Evolutionary conservation across 2,888 invertebrate genomes (phyloP).

Genomic region (Petrolisthes manimaculis): DNA sequence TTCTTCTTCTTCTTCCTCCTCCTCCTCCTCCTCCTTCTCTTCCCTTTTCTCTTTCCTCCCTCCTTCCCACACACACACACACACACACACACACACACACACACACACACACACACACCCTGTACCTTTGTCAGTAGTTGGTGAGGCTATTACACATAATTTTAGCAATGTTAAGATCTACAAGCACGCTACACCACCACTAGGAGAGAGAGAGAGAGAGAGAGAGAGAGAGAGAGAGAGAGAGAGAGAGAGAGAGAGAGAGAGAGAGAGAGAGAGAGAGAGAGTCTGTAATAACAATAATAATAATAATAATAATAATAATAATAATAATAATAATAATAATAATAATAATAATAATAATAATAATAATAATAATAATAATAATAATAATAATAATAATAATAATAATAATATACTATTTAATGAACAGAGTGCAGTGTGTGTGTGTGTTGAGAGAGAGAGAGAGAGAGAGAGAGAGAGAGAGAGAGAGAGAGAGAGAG

Average conservation of each 20-base stretch:
- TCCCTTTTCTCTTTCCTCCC: not conserved
- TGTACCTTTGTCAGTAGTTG: no score
- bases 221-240: not conserved
- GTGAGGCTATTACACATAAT: no score
- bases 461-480: not conserved
- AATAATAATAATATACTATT: not conserved
- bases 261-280: not conserved
- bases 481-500: not conserved
- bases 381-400: not conserved
- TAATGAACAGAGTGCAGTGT: no score
- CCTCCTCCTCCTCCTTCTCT: not conserved
- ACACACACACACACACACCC: no score
- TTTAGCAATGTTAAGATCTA: no score
- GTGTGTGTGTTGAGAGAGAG: not conserved
- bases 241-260: not conserved
- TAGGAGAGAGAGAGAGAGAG: not conserved
- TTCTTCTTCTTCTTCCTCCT: not conserved
- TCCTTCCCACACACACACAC: not conserved
- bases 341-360: not conserved
- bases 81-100: no score
- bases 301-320: not conserved
- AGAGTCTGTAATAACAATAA: not conserved
- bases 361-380: not conserved
- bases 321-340: not conserved
- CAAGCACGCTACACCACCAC: no score